Evolutionary conservation across 1,140 invertebrate species (phyloP), one percentile per base, ranked within the genome.

Genomic region (Leptonema lineaticorne): DNA sequence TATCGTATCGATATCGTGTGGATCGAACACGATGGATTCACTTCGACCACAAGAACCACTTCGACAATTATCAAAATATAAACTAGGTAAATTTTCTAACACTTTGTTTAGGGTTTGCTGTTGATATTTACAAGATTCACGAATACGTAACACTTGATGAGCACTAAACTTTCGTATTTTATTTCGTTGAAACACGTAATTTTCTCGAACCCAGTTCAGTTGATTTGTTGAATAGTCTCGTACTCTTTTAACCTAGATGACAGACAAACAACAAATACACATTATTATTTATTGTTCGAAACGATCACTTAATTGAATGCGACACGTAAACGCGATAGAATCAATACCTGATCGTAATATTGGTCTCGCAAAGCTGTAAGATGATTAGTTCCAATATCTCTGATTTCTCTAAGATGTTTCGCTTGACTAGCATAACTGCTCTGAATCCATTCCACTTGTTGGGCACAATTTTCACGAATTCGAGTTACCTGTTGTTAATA

Each of bases 31-130:
- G 64, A 87, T 83, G 1, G 91, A 92, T 74, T 94, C 92, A 63
- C 89, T 89, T 14, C 89, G 81, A 0, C 91, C 89, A 78, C 92
- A 94, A 0, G 90, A 91, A 8, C 94, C 93, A 68, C 89, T 92
- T 37, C 92, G 88, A 76, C 94, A 95, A 77, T 95, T 96, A 78
- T 97, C 95, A 70, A 97, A 90, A 79, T 97, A 93, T 7, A 95
- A 82, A 74, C 88, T 92, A n/a, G 95, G 95, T 72, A 98, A 82
- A 76, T 95, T 96, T 77, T 98, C 95, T 30, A 98, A 77, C 0
- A 98, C 90, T 78, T 97, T 97, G 79, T 96, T 94, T 6, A 98
- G 79, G 2, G 94, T 95, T 78, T 95, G 92, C 77, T 97, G 95
- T 77, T 96, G 94, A 74, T 95, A 93, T 79, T 97, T 97, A 85